Evolutionary conservation across 2,888 invertebrate species (phyloP).

Genomic region (Callosobruchus maculatus): DNA sequence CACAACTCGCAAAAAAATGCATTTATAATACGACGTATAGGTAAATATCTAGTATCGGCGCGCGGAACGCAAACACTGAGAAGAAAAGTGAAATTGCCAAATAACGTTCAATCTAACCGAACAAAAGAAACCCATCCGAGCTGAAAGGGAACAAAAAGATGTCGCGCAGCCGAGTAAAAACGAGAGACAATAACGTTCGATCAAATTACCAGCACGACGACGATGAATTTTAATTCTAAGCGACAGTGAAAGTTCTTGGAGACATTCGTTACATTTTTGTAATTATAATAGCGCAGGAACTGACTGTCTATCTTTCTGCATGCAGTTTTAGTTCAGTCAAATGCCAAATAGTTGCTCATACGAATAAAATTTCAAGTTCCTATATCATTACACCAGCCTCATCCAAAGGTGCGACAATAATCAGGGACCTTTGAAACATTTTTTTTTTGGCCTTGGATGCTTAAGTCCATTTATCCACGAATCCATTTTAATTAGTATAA

Average conservation of each 20-base stretch:
- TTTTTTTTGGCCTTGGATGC: too few species aligned
- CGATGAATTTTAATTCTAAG: neutral
- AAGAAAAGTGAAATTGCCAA: neutral
- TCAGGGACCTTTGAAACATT: too few species aligned
- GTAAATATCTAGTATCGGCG: neutral
- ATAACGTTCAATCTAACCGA: neutral
- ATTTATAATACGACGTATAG: neutral
- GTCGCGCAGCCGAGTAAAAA: neutral
- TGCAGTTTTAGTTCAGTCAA: too few species aligned
- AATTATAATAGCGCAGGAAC: neutral
- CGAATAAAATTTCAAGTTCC: too few species aligned
- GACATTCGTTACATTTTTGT: neutral
- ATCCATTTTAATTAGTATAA: too few species aligned
- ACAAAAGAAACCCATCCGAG: neutral
- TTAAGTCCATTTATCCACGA: too few species aligned
- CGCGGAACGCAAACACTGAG: neutral
- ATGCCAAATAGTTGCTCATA: too few species aligned
- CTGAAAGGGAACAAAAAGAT: neutral
- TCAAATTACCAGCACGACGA: neutral
- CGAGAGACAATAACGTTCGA: neutral
- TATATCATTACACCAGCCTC: too few species aligned
- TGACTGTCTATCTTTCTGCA: neutral
- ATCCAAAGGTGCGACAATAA: too few species aligned
- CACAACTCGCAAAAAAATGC: neutral
- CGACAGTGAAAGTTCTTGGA: neutral